Evolutionary conservation across 2,797 vertebrate genomes (phyloP).

Genomic region (Tympanoctomys barrerae): DNA sequence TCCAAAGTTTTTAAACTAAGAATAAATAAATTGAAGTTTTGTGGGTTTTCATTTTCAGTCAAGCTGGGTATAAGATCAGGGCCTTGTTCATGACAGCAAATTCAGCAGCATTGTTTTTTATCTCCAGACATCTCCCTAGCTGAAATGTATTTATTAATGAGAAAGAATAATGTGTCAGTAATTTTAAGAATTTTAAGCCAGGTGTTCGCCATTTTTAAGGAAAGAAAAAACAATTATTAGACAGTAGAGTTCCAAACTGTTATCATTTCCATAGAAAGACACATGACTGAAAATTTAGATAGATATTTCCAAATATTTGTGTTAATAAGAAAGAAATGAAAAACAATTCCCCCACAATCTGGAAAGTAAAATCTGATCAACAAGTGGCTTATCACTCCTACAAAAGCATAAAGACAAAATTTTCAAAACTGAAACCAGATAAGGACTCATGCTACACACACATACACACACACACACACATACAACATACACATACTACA

Average conservation of each 20-base stretch:
- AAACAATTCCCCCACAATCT: neutral
- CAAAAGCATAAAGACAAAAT: neutral
- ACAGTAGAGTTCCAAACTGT: constrained; percentile 1
- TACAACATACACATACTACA: neutral
- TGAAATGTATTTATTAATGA: neutral
- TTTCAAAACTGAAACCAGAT: neutral
- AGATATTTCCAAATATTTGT: neutral
- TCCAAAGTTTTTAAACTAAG: constrained; percentile 12
- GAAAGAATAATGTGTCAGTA: neutral
- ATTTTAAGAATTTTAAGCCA: constrained; percentile 43
- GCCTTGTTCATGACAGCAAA: neutral
- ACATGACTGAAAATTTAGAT: constrained; percentile 36
- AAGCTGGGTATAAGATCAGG: neutral
- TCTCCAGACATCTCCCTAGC: neutral
- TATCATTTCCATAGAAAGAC: neutral
- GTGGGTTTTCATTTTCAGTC: neutral
- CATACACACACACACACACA: neutral
- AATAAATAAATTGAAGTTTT: neutral
- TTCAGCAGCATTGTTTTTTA: too few species aligned
- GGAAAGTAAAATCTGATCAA: neutral
- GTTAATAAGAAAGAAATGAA: constrained; percentile 33
- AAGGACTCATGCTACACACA: neutral
- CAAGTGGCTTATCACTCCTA: neutral
- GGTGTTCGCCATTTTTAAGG: constrained; percentile 15
- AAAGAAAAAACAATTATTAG: neutral